These are phyloP conservation scores for Eolophus roseicapilla DNA, from an alignment of 2,113 vertebrate genomes.

Conservation along the genomic window DNA sequence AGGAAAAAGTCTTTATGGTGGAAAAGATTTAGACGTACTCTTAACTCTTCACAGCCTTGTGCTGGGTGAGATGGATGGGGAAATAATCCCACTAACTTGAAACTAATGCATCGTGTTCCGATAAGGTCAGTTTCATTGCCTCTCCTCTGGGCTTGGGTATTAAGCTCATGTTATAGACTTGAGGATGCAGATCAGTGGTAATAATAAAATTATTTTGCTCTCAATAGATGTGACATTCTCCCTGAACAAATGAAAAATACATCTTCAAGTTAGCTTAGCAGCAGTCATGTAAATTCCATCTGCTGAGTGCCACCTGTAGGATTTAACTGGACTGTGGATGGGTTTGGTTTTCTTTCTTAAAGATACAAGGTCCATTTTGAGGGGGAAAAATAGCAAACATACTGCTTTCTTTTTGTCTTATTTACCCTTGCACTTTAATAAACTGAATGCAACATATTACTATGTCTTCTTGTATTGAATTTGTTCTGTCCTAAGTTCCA, in stretches of 20 bases:
- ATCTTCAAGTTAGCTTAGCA: not conserved
- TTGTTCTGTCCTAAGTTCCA: not conserved
- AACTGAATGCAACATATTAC: not conserved
- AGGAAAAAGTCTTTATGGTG: not conserved
- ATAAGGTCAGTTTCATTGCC: not conserved
- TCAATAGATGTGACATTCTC: not conserved
- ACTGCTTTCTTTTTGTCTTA: not conserved
- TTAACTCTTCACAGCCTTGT: not conserved
- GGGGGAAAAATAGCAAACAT: not conserved
- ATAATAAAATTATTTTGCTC: not conserved
- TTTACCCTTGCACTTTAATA: not conserved
- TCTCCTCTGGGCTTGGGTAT: not conserved
- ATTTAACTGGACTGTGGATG: not conserved
- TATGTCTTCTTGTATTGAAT: fast-evolving
- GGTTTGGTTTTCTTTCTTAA: not conserved
- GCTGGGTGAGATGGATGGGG: not conserved
- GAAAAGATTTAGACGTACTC: not conserved
- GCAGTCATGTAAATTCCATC: not conserved
- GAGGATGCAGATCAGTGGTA: not conserved
- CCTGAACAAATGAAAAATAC: not conserved
- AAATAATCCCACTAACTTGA: not conserved
- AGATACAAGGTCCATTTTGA: not conserved
- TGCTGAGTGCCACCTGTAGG: not conserved
- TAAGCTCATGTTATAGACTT: not conserved
- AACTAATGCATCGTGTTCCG: not conserved